Conservation (phyloP, 1,140 invertebrate species). For the Cotesia glomerata region DNA sequence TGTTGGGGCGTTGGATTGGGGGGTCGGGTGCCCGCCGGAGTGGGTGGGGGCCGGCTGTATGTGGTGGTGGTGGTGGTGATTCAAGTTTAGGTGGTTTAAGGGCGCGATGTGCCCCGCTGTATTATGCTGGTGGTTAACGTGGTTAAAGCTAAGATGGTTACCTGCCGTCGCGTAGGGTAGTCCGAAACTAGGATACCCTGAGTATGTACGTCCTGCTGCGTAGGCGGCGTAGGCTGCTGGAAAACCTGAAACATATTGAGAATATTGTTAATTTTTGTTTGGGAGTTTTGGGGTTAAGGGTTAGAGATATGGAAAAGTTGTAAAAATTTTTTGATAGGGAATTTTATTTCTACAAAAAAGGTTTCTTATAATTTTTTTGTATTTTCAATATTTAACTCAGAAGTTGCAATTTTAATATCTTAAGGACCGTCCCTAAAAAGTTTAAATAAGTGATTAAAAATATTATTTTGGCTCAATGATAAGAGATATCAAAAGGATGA, state of each 20-base stretch:
- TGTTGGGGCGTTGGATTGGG: slow-evolving; percentile 63
- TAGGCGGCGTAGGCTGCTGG: slow-evolving; percentile 91
- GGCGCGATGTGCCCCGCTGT: slow-evolving; percentile 56
- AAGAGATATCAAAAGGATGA: too few species aligned
- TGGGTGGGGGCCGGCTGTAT: slow-evolving; percentile 53
- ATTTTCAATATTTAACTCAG: too few species aligned
- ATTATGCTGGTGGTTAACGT: slow-evolving; percentile 63
- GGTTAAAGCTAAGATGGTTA: slow-evolving; percentile 76
- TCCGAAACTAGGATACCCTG: slow-evolving; percentile 95
- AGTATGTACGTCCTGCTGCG: slow-evolving; percentile 91
- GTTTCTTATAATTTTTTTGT: too few species aligned
- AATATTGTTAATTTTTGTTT: background rate
- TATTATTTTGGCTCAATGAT: too few species aligned
- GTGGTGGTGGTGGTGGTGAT: slow-evolving; percentile 56
- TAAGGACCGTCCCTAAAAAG: too few species aligned
- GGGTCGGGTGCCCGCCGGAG: slow-evolving; percentile 57
- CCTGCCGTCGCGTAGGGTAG: slow-evolving; percentile 94
- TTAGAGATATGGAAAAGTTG: too few species aligned
- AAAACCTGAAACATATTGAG: slow-evolving; percentile 75
- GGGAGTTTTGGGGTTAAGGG: too few species aligned
- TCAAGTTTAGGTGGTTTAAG: slow-evolving; percentile 58
- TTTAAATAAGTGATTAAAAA: too few species aligned
- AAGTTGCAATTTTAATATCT: too few species aligned
- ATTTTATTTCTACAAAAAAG: too few species aligned
- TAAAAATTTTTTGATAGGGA: too few species aligned